Conservation (phyloP, 2,113 vertebrate species). For the Coregonus clupeaformis region DNA sequence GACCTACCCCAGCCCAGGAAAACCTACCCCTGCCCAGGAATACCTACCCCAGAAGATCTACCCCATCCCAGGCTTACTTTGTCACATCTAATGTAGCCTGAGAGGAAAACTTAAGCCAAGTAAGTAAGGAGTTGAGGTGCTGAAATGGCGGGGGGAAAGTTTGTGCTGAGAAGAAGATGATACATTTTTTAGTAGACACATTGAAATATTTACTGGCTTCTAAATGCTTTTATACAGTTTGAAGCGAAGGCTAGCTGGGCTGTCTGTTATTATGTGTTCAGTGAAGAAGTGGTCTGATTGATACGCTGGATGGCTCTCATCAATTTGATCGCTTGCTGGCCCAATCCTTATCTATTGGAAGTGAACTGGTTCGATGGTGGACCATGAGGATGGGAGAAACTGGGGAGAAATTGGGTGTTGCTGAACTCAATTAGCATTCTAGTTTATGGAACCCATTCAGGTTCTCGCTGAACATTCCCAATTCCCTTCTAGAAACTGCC, state of each 20-base stretch:
- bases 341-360: not conserved
- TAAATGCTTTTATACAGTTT: not conserved
- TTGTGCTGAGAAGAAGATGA: too few relatives aligned
- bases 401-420: not conserved
- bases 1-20: too few relatives aligned
- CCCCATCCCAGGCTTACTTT: not conserved
- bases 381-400: not conserved
- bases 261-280: not conserved
- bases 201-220: too few relatives aligned
- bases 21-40: too few relatives aligned
- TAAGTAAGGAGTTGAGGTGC: slow-evolving; percentile 28
- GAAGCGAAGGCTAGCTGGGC: not conserved
- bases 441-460: too few relatives aligned
- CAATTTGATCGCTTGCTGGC: too few relatives aligned
- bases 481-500: not conserved
- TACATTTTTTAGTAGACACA: too few relatives aligned
- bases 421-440: not conserved
- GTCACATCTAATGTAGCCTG: not conserved
- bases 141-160: not conserved
- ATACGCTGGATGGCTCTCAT: not conserved
- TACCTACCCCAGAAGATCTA: too few relatives aligned
- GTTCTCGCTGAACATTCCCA: too few relatives aligned
- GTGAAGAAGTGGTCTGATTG: not conserved
- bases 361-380: not conserved
- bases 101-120: slow-evolving; percentile 12